Evolutionary conservation across 2,113 vertebrate genomes (phyloP).

Genomic region (Silurus meridionalis): DNA sequence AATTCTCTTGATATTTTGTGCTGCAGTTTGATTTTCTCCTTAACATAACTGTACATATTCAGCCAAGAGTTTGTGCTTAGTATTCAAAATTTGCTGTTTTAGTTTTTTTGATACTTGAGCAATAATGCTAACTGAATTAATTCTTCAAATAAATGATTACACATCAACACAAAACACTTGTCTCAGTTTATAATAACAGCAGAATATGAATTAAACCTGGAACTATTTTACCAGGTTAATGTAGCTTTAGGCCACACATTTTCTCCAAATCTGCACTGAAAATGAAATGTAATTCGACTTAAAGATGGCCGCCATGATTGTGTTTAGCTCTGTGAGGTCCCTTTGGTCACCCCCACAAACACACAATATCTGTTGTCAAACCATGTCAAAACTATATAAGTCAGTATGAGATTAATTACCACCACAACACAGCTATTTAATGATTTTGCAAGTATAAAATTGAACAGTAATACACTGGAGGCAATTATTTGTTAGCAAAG

Average conservation of each 20-base stretch:
- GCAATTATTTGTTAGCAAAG: neutral
- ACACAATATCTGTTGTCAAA: neutral
- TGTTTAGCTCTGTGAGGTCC: neutral
- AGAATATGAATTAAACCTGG: neutral
- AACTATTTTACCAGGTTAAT: neutral
- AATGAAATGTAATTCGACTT: neutral
- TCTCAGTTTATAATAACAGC: neutral
- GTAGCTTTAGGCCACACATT: neutral
- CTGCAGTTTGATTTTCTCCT: neutral
- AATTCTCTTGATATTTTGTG: neutral
- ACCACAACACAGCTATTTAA: neutral
- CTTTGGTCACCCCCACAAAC: neutral
- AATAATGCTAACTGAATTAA: neutral
- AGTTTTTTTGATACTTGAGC: neutral
- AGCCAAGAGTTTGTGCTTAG: neutral
- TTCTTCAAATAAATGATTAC: too few relatives aligned
- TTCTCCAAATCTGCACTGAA: neutral
- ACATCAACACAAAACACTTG: neutral
- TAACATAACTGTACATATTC: neutral
- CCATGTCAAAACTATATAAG: neutral
- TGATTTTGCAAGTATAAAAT: neutral
- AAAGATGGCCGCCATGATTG: neutral
- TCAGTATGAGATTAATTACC: neutral
- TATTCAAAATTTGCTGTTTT: neutral
- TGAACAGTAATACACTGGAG: neutral